Evolutionary conservation across 2,113 vertebrate species (phyloP).

Genomic region (Atractosteus spatula): DNA sequence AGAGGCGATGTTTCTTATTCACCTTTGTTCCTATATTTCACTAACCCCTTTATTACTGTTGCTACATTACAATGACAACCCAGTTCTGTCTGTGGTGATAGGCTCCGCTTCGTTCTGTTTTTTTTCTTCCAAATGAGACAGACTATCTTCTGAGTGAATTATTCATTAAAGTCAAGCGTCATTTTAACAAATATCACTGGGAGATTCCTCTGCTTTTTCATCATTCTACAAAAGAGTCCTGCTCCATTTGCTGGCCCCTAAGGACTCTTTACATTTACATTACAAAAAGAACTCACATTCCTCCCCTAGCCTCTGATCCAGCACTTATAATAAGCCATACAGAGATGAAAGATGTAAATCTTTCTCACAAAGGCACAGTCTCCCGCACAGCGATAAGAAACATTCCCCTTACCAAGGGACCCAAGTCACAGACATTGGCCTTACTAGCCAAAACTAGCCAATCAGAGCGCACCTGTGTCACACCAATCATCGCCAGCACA

Average conservation of each 20-base stretch:
- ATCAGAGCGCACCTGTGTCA: constrained; percentile 79
- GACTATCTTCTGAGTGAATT: constrained; percentile 26
- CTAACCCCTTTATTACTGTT: no score
- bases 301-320: constrained; percentile 28
- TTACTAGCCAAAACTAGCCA: not conserved
- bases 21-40: no score
- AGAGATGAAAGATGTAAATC: constrained; percentile 42
- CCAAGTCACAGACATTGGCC: constrained; percentile 17
- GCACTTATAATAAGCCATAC: constrained; percentile 36
- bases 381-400: constrained; percentile 45
- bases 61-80: no score
- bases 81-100: not conserved
- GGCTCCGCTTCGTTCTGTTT: not conserved
- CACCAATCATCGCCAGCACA: constrained; percentile 89
- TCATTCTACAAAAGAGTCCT: constrained; percentile 23
- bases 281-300: constrained; percentile 43
- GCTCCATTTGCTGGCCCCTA: constrained; percentile 27
- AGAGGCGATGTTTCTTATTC: no score
- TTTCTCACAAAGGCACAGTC: constrained; percentile 31
- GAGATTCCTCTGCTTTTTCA: constrained; percentile 19
- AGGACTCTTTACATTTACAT: constrained; percentile 42
- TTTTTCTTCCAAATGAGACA: constrained; percentile 11
- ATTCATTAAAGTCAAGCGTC: constrained; percentile 34
- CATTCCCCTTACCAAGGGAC: constrained; percentile 40
- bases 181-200: constrained; percentile 28